A percentile compares a stretch with the other conserved stretches of the same genome.
Conservation (phyloP, 2,888 invertebrate species). For the Coleophora deauratella region DNA sequence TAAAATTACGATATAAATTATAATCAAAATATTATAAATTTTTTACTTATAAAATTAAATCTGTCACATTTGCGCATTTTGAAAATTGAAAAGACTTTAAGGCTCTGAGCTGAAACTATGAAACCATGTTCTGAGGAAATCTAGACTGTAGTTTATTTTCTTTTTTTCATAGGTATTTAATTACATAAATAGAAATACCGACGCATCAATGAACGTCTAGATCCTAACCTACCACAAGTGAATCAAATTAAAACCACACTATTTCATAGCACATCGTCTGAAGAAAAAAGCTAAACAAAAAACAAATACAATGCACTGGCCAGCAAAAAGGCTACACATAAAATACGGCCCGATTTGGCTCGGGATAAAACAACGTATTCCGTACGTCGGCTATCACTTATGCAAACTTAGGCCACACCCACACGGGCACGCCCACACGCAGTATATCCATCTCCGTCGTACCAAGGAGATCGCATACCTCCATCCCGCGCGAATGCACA, state of each 20-base stretch:
- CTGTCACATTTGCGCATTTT: no score
- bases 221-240: slow-evolving; percentile 49
- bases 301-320: slow-evolving; percentile 57
- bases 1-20: no score
- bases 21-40: no score
- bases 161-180: no score
- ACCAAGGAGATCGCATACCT: slow-evolving; percentile 20
- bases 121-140: no score
- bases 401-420: slow-evolving; percentile 60
- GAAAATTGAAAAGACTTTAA: no score
- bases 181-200: background rate
- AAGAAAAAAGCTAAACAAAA: slow-evolving; percentile 44
- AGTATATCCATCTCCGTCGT: slow-evolving; percentile 30
- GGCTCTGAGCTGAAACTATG: no score
- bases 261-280: slow-evolving; percentile 47
- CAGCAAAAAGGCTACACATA: slow-evolving; percentile 50
- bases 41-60: no score
- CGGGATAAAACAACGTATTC: slow-evolving; percentile 25
- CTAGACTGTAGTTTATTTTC: no score
- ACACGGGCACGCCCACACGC: slow-evolving; percentile 46
- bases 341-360: slow-evolving; percentile 38
- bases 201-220: slow-evolving; percentile 1
- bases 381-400: slow-evolving; percentile 37
- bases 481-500: slow-evolving; percentile 40
- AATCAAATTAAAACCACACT: slow-evolving; percentile 31